Evolutionary conservation across 1,140 invertebrate species (phyloP).

Genomic region (Lepidurus packardi): DNA sequence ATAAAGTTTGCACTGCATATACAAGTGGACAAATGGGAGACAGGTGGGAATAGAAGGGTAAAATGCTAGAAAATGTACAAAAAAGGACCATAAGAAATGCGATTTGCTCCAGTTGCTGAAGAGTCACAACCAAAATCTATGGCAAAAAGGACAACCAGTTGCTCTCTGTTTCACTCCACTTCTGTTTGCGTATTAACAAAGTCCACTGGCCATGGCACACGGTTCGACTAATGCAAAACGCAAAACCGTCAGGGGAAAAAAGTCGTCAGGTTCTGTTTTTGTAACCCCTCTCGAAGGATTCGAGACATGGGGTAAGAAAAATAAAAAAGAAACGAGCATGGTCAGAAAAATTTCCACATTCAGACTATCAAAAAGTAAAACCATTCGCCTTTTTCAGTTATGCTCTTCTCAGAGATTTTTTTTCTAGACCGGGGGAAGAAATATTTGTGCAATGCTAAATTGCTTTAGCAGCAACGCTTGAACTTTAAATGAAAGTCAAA

Average conservation of each 20-base stretch:
- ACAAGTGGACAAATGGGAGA: slow-evolving; percentile 1
- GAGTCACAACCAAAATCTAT: slow-evolving; percentile 16
- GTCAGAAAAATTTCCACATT: not conserved
- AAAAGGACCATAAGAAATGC: not conserved
- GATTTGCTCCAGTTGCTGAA: not conserved
- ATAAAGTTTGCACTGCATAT: slow-evolving; percentile 11
- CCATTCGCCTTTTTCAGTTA: not conserved
- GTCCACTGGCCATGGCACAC: slow-evolving; percentile 20
- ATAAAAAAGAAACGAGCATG: not conserved
- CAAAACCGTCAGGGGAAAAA: not conserved
- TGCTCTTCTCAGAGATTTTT: not conserved
- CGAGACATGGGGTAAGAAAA: not conserved
- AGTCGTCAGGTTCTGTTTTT: not conserved
- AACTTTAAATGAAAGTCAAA: not conserved
- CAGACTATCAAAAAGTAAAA: slow-evolving; percentile 16
- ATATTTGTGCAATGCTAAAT: slow-evolving; percentile 4
- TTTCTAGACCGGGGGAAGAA: not conserved
- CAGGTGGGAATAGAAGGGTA: not conserved
- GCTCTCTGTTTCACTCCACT: slow-evolving; percentile 1
- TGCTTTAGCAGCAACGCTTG: not conserved
- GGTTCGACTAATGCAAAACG: slow-evolving; percentile 21
- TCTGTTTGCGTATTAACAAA: not conserved
- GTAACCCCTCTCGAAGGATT: not conserved
- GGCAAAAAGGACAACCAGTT: slow-evolving; percentile 13
- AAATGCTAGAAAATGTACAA: slow-evolving; percentile 19